Evolutionary conservation across 2,797 vertebrate genomes (phyloP).

Genomic region (Protosalanx chinensis): DNA sequence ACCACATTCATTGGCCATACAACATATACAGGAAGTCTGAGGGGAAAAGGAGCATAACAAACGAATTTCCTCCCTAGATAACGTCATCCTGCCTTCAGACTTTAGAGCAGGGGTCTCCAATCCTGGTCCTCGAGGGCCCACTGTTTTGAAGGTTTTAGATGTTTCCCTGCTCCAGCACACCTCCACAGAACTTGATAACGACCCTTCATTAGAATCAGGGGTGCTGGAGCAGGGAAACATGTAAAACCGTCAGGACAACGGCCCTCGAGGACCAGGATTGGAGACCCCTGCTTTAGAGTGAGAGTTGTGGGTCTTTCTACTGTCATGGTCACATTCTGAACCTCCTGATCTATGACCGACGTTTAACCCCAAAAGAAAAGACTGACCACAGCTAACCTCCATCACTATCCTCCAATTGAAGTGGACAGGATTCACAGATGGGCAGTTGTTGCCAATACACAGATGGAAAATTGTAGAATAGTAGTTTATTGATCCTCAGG

Average conservation of each 20-base stretch:
- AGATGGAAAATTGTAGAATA: too few species aligned
- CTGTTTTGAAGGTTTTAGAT: too few species aligned
- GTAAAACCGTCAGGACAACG: too few species aligned
- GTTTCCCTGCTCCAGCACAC: too few species aligned
- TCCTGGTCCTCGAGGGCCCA: too few species aligned
- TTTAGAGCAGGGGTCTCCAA: too few species aligned
- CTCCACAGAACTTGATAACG: too few species aligned
- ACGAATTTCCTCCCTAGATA: conserved; percentile 35
- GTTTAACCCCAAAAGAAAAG: not conserved
- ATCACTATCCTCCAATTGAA: not conserved
- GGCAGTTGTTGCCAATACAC: not conserved
- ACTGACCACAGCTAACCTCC: not conserved
- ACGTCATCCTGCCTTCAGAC: conserved; percentile 31
- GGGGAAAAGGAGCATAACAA: conserved; percentile 33
- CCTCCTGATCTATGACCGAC: not conserved
- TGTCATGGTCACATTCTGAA: conserved; percentile 3
- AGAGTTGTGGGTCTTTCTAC: not conserved
- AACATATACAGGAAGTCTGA: conserved; percentile 34
- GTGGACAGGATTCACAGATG: conserved; percentile 1
- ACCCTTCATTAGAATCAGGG: too few species aligned
- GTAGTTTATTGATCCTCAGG: not conserved
- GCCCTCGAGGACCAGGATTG: too few species aligned
- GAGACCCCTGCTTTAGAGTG: not conserved
- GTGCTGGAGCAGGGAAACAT: too few species aligned
- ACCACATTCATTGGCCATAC: conserved; percentile 26